Base-by-base conservation (phyloP, 1,140 invertebrate genomes). In the Drosophila setifemur region DNA sequence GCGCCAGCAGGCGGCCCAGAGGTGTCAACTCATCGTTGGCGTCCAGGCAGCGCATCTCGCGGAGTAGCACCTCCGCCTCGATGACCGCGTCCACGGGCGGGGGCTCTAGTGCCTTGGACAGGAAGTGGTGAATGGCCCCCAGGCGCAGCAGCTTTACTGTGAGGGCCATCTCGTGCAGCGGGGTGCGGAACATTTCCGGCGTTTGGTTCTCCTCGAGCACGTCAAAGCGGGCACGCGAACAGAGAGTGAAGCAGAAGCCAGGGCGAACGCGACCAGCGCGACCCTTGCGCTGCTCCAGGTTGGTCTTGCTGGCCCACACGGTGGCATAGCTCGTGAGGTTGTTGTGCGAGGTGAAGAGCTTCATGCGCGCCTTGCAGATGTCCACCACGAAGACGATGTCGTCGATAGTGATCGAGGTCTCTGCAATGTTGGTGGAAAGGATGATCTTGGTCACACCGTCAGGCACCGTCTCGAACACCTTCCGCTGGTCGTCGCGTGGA, bases 351-450 rank as follows among this genome's bases (percentile, higher is more conserved):
- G 97, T 97, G 83, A 98, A 99, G 31, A 98, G 92, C 85, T 98
- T 99, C 93, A 98, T 96, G 88, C 98, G 98, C 0, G 97, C 96
- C 91, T 98, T 98, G 88, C 97, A 98, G 28, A 95, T 95, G 90
- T 99, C 97, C 74, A 99, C 96, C 0, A 99, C 98, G 90, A 96
- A 98, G 1, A 99, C 97, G 4, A 99, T 96, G 90, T 99, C 98
- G 88, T 99, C 96, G 68, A 99, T 99, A 3, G 98, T 99, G 43
- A 99, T 97, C 4, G 97, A 97, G 0, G 96, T 97, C 92, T 98
- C 97, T 0, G 97, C 97, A 75, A 98, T 97, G 85, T 98, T 98
- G 0, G 97, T 98, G 1, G 97, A 95, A 8, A 98, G 87, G 75
- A 98, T 98, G 31, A 98, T 90, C 89, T 97, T 97, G 1, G 94